Base-by-base conservation (phyloP, 2,888 invertebrate genomes). In the Cryptus viduatorius region DNA sequence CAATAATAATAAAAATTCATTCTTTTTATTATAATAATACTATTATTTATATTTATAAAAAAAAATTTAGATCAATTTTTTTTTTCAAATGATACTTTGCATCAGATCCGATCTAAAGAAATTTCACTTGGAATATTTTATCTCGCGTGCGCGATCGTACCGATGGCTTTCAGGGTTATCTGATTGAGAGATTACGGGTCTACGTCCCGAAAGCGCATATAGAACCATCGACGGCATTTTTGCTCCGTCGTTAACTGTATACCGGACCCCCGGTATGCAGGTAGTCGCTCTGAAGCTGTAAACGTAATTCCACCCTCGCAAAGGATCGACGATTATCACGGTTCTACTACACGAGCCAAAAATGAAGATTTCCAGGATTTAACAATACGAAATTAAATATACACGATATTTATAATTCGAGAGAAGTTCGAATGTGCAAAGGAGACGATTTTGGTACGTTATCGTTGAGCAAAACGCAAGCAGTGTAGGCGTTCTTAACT, bases 181-280 rank as follows among this genome's bases (percentile, higher is more conserved):
- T 80, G 65, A 65, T 72, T 59, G 46, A 29, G 53, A 79, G 78
- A 82, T 76, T 79, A 73, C 64, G 68, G 71, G 42, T 69, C 19
- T 73, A 61, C 29, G 77, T 67, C 19, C 37, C 31, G 19, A 44
- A 82, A 67, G 29, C 24, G 46, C 46, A 75, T 69, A 29, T 14
- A 69, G 37, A 7, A 37, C 37, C 48, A 14, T 61, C 61, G 79
- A 76, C 76, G 76, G 19, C 71, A 56, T 50, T 67, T 56, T 71
- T 80, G 56, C 12, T 19, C 19, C 48, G 42, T 12, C 31, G 12
- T 16, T 19, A 19, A 5, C 12, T 4, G 37, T 44, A n/a, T 69
- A 71, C 50, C 7, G 77, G 69, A 53, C 48, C 46, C 53, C 48
- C 61, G 69, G 12, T 8, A 29, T 61, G 53, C 82, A 83, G 82